These are phyloP conservation scores for Lumbricus terrestris DNA, from an alignment of 2,888 invertebrate genomes.

Conservation along the genomic window DNA sequence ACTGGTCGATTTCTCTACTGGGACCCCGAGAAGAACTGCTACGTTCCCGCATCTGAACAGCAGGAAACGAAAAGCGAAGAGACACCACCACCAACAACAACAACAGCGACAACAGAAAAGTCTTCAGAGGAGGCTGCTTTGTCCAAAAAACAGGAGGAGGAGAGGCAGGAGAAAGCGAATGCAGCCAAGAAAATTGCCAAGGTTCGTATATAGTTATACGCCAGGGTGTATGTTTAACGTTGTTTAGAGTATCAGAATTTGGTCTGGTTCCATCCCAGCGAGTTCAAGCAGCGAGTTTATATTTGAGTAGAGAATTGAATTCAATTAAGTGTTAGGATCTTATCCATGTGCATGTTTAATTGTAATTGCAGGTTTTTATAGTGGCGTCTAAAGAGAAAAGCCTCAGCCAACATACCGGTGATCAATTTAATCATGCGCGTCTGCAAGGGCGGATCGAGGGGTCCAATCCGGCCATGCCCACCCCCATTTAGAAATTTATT, in stretches of 20 bases:
- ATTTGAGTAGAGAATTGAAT: not conserved
- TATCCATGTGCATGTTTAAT: not conserved
- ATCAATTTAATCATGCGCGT: not conserved
- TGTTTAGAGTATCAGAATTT: no score
- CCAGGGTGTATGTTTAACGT: not conserved
- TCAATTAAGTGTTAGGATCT: no score
- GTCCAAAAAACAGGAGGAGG: slow-evolving; percentile 12
- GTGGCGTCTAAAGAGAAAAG: not conserved
- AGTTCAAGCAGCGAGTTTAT: not conserved
- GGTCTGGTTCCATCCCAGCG: not conserved
- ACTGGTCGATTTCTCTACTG: slow-evolving; percentile 24
- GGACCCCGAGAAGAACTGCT: not conserved
- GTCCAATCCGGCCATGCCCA: no score
- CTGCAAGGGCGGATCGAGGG: no score
- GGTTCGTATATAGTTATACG: not conserved
- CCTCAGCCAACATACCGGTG: not conserved
- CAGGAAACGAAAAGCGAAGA: not conserved
- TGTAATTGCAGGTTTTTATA: not conserved
- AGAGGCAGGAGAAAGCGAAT: not conserved
- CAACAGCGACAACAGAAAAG: not conserved
- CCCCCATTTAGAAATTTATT: no score
- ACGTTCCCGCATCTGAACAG: slow-evolving; percentile 11
- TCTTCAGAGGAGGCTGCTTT: not conserved
- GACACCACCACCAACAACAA: no score
- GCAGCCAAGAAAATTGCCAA: slow-evolving; percentile 17